Evolutionary conservation across 2,888 invertebrate genomes (phyloP), one percentile per base, ranked within the genome.

Genomic region (Eilema griseolum): DNA sequence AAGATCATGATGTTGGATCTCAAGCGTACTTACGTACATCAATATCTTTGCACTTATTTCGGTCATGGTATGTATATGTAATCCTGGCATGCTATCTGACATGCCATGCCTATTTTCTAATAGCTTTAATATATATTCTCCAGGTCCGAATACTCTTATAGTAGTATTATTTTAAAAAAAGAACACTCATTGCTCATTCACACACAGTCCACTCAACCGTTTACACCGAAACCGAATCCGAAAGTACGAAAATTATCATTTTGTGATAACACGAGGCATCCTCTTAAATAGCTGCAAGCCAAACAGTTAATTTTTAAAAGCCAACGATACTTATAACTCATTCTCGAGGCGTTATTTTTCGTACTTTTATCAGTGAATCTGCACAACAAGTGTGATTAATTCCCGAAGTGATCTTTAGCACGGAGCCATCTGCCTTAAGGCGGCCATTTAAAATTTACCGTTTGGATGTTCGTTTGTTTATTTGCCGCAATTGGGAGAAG

Each of bases 371-470:
- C 94, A 86, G 86, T 73, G 80, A 85, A 94, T 94, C 94, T 92
- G 80, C 80, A 75, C 88, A 92, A 93, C 93, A 92, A 89, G 91
- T 85, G 90, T 93, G 93, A 94, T 94, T 93, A 93, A 94, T 93
- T 88, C 75, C 80, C 79, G 71, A 70, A 77, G 82, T 78, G 86
- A 87, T 86, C 86, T 83, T 85, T 83, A 86, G 86, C 83, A 82
- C 84, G 82, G 86, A 81, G 83, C 85, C 88, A 90, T 89, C 89
- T 88, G 90, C 90, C 91, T 86, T 79, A 73, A 78, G 88, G 87
- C 85, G 79, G 85, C 87, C 87, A 87, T 89, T 90, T 89, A 85
- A 86, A 80, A 84, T 91, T 88, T 90, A 91, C 91, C 89, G 90
- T 89, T 89, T 83, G 74, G 82, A 81, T 85, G 83, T 86, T 83